Evolutionary conservation across 2,888 invertebrate species (phyloP).

Genomic region (Netelia fuscicornis): DNA sequence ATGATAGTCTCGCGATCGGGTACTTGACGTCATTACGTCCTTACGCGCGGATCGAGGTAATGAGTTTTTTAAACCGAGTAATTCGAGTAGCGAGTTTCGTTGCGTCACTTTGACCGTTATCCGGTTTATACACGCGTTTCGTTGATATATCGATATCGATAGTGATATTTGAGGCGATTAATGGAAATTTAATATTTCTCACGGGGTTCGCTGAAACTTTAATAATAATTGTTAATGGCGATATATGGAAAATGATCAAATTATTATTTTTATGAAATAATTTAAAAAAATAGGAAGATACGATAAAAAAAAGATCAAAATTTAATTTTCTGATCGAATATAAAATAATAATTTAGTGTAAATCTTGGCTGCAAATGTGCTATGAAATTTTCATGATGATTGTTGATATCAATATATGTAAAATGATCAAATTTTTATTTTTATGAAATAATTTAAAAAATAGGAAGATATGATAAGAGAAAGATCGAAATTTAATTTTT

Average conservation of each 20-base stretch:
- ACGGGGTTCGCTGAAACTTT: conserved; percentile 1
- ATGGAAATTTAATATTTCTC: conserved; percentile 17
- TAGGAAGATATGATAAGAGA: background rate
- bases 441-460: background rate
- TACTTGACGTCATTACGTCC: conserved; percentile 7
- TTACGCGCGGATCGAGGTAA: conserved; percentile 15
- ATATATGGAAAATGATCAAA: background rate
- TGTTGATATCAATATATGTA: background rate
- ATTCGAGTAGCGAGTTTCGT: conserved; percentile 45
- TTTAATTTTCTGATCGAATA: too few relatives aligned
- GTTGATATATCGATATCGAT: background rate
- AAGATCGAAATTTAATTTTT: background rate
- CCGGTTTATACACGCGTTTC: background rate
- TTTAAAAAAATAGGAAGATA: background rate
- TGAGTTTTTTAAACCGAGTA: conserved; percentile 40
- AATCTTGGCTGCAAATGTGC: too few relatives aligned
- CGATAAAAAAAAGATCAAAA: too few relatives aligned
- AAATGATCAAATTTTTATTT: background rate
- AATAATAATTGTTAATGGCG: background rate
- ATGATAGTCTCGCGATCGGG: conserved; percentile 17
- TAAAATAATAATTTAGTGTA: too few relatives aligned
- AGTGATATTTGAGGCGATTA: conserved; percentile 10
- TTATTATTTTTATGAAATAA: background rate
- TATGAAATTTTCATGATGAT: conserved; percentile 7
- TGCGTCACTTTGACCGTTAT: conserved; percentile 38